Evolutionary conservation across 2,797 vertebrate species (phyloP).

Genomic region (Notolabrus celidotus): DNA sequence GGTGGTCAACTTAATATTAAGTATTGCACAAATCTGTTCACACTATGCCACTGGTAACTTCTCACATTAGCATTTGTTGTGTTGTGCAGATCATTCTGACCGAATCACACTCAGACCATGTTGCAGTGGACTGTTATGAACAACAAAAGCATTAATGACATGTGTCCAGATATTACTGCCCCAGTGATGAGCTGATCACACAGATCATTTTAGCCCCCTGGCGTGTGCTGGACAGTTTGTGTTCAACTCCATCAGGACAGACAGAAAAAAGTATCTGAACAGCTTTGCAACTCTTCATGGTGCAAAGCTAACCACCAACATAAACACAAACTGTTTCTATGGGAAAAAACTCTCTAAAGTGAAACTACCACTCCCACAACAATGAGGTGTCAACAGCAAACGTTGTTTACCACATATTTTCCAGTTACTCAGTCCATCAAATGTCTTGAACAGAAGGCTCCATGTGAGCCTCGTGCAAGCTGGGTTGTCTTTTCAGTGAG

Average conservation of each 20-base stretch:
- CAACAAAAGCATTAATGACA: conserved; percentile 79
- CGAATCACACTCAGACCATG: conserved; percentile 49
- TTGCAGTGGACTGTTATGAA: conserved; percentile 63
- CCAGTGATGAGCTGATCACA: conserved; percentile 75
- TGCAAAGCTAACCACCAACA: conserved; percentile 48
- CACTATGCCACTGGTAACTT: no score
- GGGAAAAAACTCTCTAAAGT: conserved; percentile 32
- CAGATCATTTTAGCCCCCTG: conserved; percentile 73
- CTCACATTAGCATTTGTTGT: no score
- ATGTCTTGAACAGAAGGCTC: conserved; percentile 71
- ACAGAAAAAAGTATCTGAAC: conserved; percentile 53
- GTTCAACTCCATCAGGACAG: conserved; percentile 55
- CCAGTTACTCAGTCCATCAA: conserved; percentile 77
- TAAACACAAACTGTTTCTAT: conserved; percentile 46
- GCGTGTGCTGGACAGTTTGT: conserved; percentile 36
- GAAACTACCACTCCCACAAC: conserved; percentile 53
- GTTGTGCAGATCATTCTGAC: conserved; percentile 55
- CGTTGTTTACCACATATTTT: conserved; percentile 77
- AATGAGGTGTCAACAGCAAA: conserved; percentile 71
- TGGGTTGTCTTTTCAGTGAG: conserved; percentile 76
- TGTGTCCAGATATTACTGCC: conserved; percentile 70
- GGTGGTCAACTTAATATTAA: no score
- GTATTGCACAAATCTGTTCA: no score
- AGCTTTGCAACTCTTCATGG: conserved; percentile 49
- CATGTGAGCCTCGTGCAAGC: conserved; percentile 59